Percentiles rank a stretch among this genome's conserved stretches.
Conservation (phyloP, 2,797 vertebrate species). For the Phoeniculus purpureus region DNA sequence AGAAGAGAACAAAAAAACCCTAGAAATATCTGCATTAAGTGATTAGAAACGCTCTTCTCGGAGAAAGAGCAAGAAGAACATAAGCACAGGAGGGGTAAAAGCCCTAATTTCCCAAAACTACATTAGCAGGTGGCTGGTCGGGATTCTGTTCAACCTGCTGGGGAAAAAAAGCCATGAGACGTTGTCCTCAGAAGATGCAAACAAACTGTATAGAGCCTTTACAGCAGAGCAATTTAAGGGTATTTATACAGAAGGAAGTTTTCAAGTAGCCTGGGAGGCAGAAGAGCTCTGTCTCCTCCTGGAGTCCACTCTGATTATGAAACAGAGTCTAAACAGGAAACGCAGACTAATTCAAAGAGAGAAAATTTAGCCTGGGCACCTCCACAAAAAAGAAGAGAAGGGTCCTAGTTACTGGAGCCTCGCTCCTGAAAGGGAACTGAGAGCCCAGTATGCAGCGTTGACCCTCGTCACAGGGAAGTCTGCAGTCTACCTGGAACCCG, state of each 20-base stretch:
- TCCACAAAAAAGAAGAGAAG: background rate
- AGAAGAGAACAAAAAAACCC: constrained; percentile 63
- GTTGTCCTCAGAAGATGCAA: background rate
- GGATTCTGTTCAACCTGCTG: background rate
- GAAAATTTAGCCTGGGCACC: background rate
- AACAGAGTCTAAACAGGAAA: background rate
- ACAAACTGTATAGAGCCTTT: background rate
- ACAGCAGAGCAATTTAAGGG: background rate
- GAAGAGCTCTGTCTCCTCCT: background rate
- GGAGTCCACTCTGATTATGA: background rate
- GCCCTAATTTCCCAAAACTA: background rate
- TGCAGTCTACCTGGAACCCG: too few species aligned
- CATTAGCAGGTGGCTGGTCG: background rate
- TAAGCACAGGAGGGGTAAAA: constrained; percentile 19
- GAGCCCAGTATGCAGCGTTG: too few species aligned
- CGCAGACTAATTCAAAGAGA: background rate
- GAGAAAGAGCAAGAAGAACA: background rate
- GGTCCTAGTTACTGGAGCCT: too few species aligned
- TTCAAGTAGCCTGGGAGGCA: background rate
- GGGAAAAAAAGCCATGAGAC: background rate
- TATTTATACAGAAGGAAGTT: background rate
- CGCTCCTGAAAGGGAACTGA: too few species aligned
- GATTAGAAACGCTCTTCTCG: constrained; percentile 34
- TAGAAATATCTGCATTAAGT: constrained; percentile 46
- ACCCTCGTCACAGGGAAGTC: too few species aligned